These are phyloP conservation scores for Hemibagrus wyckioides DNA, from an alignment of 2,113 vertebrate genomes.

Conservation along the genomic window DNA sequence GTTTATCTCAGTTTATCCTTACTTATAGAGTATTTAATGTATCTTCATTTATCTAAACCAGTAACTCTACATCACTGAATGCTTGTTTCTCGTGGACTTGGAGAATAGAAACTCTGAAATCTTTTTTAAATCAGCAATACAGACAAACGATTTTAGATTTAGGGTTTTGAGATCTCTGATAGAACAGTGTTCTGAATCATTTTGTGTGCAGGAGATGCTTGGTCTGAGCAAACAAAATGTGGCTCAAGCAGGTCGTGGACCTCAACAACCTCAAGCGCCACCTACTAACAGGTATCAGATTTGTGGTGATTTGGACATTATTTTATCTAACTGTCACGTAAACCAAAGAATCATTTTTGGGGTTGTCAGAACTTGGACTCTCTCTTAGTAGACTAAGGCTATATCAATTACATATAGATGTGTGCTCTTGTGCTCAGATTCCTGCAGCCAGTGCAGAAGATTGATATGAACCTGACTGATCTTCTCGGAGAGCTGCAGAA, in stretches of 20 bases:
- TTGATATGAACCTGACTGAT: slow-evolving; percentile 98
- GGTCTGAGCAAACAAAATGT: slow-evolving; percentile 87
- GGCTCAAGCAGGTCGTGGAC: slow-evolving; percentile 82
- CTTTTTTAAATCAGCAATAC: not conserved
- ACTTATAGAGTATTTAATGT: not conserved
- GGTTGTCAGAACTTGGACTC: not conserved
- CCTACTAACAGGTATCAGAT: slow-evolving; percentile 87
- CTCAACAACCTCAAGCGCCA: slow-evolving; percentile 82
- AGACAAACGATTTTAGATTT: not conserved
- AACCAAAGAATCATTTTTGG: not conserved
- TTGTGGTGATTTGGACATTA: not conserved
- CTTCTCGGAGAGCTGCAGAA: slow-evolving; percentile 94
- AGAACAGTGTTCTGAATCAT: slow-evolving; percentile 1
- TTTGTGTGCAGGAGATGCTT: slow-evolving; percentile 86
- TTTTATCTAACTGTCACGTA: not conserved
- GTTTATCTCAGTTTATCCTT: not conserved
- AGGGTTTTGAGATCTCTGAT: not conserved
- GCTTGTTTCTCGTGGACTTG: not conserved
- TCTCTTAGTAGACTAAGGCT: not conserved
- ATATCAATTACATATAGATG: not conserved
- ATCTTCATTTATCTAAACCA: not conserved
- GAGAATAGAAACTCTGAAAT: not conserved
- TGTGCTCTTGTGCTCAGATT: slow-evolving; percentile 73
- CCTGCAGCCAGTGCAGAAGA: slow-evolving; percentile 94
- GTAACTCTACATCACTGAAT: not conserved